Evolutionary conservation across 2,888 invertebrate genomes (phyloP).

Genomic region (Anthrax anthrax): DNA sequence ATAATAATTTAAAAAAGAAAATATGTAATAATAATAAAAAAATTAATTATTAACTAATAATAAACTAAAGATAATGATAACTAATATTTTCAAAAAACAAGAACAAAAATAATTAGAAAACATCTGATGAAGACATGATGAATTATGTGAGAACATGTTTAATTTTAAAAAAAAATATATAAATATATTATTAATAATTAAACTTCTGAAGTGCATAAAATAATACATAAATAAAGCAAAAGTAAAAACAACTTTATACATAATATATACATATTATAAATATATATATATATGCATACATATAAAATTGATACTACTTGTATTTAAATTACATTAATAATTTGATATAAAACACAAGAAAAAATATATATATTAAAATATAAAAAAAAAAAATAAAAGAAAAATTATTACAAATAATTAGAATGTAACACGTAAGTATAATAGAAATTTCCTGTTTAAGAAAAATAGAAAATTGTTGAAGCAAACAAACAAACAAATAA

Average conservation of each 20-base stretch:
- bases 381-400: not conserved
- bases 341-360: slow-evolving; percentile 7
- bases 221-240: not conserved
- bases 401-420: not conserved
- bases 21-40: not conserved
- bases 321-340: not conserved
- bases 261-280: not conserved
- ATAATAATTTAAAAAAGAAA: not conserved
- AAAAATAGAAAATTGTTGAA: too few species aligned
- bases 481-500: too few species aligned
- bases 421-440: too few species aligned
- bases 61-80: not conserved
- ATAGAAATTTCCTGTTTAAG: too few species aligned
- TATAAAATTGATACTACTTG: not conserved
- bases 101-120: slow-evolving; percentile 3
- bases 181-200: not conserved
- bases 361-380: not conserved
- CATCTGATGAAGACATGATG: not conserved
- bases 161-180: not conserved
- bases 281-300: not conserved
- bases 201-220: not conserved
- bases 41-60: not conserved
- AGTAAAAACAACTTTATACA: not conserved
- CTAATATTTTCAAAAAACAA: not conserved
- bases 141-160: not conserved